These are phyloP conservation scores for Halocaridina rubra DNA, from an alignment of 2,888 invertebrate genomes.

Conservation along the genomic window DNA sequence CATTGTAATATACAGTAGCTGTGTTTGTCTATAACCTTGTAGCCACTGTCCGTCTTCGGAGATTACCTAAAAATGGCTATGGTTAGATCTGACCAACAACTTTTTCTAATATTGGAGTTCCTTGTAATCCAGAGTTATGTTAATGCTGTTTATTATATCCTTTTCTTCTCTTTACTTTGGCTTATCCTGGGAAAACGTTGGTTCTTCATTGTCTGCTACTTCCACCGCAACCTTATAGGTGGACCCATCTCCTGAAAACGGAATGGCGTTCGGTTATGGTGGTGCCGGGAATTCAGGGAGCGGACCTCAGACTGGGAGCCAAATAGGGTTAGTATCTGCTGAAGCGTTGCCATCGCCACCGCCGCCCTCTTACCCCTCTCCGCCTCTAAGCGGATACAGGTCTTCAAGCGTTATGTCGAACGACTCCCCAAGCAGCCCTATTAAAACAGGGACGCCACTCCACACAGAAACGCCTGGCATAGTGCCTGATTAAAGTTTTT, in stretches of 20 bases:
- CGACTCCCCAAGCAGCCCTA: slow-evolving; percentile 6
- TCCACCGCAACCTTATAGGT: slow-evolving; percentile 17
- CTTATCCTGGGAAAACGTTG: neutral
- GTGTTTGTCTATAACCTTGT: too few species aligned
- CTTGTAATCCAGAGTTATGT: too few species aligned
- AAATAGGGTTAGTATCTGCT: slow-evolving; percentile 17
- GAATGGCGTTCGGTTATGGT: neutral
- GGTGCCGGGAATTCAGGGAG: neutral
- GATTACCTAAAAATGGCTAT: too few species aligned
- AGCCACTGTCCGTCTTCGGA: too few species aligned
- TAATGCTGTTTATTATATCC: neutral
- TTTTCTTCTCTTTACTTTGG: neutral
- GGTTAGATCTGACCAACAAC: too few species aligned
- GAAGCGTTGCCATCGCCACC: neutral
- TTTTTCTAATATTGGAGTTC: too few species aligned
- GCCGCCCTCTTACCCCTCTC: neutral
- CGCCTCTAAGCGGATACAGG: neutral
- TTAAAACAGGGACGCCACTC: slow-evolving; percentile 46
- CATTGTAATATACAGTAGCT: too few species aligned
- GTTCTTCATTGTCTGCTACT: slow-evolving; percentile 13
- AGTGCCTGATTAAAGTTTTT: slow-evolving; percentile 44
- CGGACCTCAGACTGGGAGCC: neutral
- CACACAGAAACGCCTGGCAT: slow-evolving; percentile 44
- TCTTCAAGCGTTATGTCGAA: slow-evolving; percentile 3
- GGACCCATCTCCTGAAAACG: neutral